Conservation (phyloP, 2,797 vertebrate species). For the Caiman crocodilus region DNA sequence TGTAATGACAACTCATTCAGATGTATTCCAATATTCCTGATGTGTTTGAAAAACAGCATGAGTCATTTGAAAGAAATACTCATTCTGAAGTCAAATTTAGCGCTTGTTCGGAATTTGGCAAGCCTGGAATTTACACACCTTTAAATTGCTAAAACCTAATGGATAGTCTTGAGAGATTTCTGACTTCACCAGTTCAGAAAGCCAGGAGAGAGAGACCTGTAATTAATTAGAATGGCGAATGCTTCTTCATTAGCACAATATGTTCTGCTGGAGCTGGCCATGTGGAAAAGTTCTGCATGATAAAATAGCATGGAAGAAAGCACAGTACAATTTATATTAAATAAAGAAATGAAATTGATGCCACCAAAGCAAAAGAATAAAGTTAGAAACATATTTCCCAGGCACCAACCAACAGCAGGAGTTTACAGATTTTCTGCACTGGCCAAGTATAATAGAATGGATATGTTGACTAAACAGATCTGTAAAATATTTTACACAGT, state of each 20-base stretch:
- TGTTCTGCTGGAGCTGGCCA: constrained; percentile 16
- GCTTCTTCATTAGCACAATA: constrained; percentile 43
- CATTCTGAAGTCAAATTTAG: neutral
- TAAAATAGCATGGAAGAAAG: constrained; percentile 19
- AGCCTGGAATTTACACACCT: neutral
- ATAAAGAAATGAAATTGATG: constrained; percentile 41
- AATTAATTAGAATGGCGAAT: constrained; percentile 47
- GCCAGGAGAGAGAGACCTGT: constrained; percentile 18
- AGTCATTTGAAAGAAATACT: neutral
- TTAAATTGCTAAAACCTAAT: neutral
- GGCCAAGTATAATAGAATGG: constrained; percentile 72
- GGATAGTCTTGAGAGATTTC: constrained; percentile 25
- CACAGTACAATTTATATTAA: constrained; percentile 14
- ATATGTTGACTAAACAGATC: constrained; percentile 70
- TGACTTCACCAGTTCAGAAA: constrained; percentile 17
- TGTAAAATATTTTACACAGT: constrained; percentile 63
- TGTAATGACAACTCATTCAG: neutral
- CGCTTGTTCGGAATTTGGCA: neutral
- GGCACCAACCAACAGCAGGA: constrained; percentile 60
- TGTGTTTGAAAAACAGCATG: neutral
- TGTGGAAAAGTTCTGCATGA: constrained; percentile 44
- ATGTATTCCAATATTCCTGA: neutral
- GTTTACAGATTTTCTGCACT: constrained; percentile 60
- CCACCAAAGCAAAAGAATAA: constrained; percentile 47
- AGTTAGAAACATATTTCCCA: constrained; percentile 65